phyloP scores from a whole-genome alignment of 2,113 vertebrate species.

The Dicerorhinus sumatrensis region DNA sequence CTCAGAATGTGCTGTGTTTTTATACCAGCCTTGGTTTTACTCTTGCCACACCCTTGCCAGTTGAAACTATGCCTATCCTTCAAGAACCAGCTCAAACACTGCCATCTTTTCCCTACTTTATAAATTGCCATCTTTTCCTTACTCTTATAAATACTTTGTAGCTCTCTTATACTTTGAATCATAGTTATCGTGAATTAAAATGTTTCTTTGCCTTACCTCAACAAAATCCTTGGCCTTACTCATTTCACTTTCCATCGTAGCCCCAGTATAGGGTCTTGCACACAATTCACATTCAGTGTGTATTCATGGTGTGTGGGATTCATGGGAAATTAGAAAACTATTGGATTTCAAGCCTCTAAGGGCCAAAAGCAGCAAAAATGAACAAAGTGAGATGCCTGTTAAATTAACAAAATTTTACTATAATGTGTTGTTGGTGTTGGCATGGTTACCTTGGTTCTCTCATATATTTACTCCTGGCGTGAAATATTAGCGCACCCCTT shows the following conservation, averaged over 20 bases:
- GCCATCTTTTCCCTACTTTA: neutral
- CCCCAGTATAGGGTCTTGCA: neutral
- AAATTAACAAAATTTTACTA: neutral
- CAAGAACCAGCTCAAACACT: neutral
- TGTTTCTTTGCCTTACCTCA: neutral
- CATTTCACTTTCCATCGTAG: neutral
- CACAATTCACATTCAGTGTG: neutral
- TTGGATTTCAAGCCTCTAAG: neutral
- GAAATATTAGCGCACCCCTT: neutral
- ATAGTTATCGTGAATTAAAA: slow-evolving; percentile 16
- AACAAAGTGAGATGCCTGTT: slow-evolving; percentile 3
- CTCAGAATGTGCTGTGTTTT: neutral
- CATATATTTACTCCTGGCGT: neutral
- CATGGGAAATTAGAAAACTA: neutral
- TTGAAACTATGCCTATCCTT: slow-evolving; percentile 40
- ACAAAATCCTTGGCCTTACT: neutral
- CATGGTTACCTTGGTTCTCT: neutral
- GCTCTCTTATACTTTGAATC: neutral
- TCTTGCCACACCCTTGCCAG: slow-evolving; percentile 26
- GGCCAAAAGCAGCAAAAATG: slow-evolving; percentile 6
- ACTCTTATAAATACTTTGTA: neutral
- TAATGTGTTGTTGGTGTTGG: neutral
- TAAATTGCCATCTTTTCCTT: neutral
- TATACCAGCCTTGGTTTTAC: slow-evolving; percentile 3
- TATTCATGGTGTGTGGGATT: neutral